Conservation (phyloP, 64 coral and sea anemone species). For the Pachyseris speciosa region DNA sequence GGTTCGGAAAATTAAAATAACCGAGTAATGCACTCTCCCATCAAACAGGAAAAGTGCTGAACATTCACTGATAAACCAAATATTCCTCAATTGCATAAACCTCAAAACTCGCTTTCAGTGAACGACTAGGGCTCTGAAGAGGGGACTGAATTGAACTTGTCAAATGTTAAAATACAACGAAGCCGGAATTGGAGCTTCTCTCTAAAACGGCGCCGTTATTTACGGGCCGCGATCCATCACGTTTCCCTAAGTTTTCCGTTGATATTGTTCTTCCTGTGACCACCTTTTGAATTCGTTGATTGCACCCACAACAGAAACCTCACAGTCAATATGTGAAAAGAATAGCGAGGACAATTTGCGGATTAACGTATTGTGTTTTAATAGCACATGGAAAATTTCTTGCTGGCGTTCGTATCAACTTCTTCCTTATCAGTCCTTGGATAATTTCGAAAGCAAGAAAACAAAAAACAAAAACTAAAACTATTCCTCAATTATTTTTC, state of each 20-base stretch:
- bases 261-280: neutral
- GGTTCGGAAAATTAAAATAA: neutral
- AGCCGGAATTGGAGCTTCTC: neutral
- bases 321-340: neutral
- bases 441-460: neutral
- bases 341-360: neutral
- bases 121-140: neutral
- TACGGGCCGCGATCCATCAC: conserved; percentile 13
- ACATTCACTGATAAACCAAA: neutral
- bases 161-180: neutral
- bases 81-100: neutral
- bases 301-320: conserved; percentile 19
- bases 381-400: neutral
- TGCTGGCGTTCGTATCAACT: neutral
- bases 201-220: neutral
- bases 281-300: neutral
- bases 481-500: neutral
- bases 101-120: neutral
- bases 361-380: neutral
- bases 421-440: neutral
- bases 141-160: neutral
- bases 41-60: neutral
- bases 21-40: neutral
- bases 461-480: neutral
- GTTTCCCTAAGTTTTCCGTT: neutral